Conservation (phyloP, 2,888 invertebrate species). For the Conomelus anceps region DNA sequence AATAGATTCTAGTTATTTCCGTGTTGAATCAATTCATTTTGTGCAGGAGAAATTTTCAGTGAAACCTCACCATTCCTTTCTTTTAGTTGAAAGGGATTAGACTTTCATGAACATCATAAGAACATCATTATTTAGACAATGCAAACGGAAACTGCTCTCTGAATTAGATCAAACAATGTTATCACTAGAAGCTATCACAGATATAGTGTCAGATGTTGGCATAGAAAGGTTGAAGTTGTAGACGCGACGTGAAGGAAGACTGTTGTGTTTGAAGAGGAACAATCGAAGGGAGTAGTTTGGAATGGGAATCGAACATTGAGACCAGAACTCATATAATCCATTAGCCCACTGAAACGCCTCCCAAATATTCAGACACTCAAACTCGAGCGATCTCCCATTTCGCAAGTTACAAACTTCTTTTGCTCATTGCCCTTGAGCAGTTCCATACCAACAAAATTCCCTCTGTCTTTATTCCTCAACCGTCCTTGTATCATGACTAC, state of each 20-base stretch:
- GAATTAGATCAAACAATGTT: no score
- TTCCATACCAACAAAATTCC: neutral
- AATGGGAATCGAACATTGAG: neutral
- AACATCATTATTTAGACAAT: no score
- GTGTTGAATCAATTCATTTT: no score
- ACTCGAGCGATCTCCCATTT: neutral
- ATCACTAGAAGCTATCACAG: no score
- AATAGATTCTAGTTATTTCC: no score
- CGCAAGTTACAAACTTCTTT: slow-evolving; percentile 10
- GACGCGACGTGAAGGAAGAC: neutral
- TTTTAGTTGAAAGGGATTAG: no score
- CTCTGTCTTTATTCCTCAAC: neutral
- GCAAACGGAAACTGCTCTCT: no score
- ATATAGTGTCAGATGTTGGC: neutral
- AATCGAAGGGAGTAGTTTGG: neutral
- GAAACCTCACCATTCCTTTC: no score
- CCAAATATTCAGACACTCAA: slow-evolving; percentile 9
- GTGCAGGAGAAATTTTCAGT: no score
- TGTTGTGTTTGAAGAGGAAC: neutral
- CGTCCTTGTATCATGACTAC: neutral
- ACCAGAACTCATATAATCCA: slow-evolving; percentile 9
- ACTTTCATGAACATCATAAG: no score
- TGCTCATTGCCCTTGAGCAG: slow-evolving; percentile 5
- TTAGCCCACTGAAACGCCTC: neutral
- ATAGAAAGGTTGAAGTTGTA: neutral